Evolutionary conservation across 2,888 invertebrate species (phyloP), one percentile per base, ranked within the genome.

Genomic region (Phortica okadai): DNA sequence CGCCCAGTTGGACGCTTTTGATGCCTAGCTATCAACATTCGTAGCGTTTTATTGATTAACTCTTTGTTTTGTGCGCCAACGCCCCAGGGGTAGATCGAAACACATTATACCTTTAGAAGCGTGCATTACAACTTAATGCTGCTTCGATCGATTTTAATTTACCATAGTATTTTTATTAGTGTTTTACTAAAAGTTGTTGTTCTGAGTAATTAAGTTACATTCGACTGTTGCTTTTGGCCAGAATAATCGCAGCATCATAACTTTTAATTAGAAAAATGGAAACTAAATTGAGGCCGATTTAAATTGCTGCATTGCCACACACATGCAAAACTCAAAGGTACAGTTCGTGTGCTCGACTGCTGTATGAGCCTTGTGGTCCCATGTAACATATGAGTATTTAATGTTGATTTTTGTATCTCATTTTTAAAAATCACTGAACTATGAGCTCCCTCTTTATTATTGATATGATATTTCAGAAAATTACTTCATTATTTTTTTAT

Each of bases 1-100:
- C 86, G 87, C 86, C 86, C 86, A 78, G 88, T 88, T 83, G 85
- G 88, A 87, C 77, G 84, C 80, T 62, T 41, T n/a, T 10, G 58
- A 41, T 4, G 7, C 10, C 5, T 14, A 59, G 66, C 74, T 74
- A 73, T 77, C 78, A 74, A 76, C 73, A 54, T 66, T 45, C 33
- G 78, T 80, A 79, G 80, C 82, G 76, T 81, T 82, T 85, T 82
- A 88, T 88, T 80, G 84, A 85, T 82, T 85, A 87, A 78, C 80
- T 78, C 78, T 78, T 78, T 76, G 82, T 80, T 78, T 74, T 66
- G 45, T 25, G 42, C 25, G 67, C 41, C 70, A 50, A 72, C 56
- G 67, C 62, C 80, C 73, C 21, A 16, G 69, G 69, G 75, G 77
- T 5, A 21, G 62, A 62, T 21, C 10, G 62, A 21, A 1, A 7